Evolutionary conservation across 2,888 invertebrate genomes (phyloP).

Genomic region (Cantharis lateralis): DNA sequence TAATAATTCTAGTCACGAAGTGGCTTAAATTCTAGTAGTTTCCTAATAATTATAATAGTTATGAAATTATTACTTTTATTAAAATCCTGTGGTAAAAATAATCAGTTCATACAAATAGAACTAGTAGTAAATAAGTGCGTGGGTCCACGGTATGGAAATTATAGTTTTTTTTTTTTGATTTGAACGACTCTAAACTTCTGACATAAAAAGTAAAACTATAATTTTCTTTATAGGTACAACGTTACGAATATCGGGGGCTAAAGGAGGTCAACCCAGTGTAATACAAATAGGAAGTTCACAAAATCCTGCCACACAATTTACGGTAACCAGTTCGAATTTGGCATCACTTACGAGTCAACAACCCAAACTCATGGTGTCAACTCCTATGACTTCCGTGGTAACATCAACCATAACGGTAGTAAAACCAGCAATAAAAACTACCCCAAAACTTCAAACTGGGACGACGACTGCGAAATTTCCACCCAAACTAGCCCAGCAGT

Average conservation of each 20-base stretch:
- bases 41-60: no score
- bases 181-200: no score
- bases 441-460: slow-evolving; percentile 41
- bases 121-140: no score
- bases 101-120: no score
- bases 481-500: slow-evolving; percentile 53
- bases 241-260: slow-evolving; percentile 56
- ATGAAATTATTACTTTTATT: no score
- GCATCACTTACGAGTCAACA: slow-evolving; percentile 50
- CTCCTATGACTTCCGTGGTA: slow-evolving; percentile 41
- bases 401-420: slow-evolving; percentile 40
- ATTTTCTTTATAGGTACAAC: slow-evolving; percentile 50
- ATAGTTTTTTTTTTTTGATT: no score
- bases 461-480: slow-evolving; percentile 47
- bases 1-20: no score
- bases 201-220: no score
- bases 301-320: slow-evolving; percentile 54
- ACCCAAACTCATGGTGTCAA: slow-evolving; percentile 51
- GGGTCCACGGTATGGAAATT: no score
- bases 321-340: slow-evolving; percentile 59
- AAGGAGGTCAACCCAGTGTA: slow-evolving; percentile 57
- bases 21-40: no score
- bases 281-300: slow-evolving; percentile 58
- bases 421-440: slow-evolving; percentile 38
- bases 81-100: no score